Evolutionary conservation across 1,140 invertebrate genomes (phyloP), one percentile per base, ranked within the genome.

Genomic region (Episyrphus balteatus): DNA sequence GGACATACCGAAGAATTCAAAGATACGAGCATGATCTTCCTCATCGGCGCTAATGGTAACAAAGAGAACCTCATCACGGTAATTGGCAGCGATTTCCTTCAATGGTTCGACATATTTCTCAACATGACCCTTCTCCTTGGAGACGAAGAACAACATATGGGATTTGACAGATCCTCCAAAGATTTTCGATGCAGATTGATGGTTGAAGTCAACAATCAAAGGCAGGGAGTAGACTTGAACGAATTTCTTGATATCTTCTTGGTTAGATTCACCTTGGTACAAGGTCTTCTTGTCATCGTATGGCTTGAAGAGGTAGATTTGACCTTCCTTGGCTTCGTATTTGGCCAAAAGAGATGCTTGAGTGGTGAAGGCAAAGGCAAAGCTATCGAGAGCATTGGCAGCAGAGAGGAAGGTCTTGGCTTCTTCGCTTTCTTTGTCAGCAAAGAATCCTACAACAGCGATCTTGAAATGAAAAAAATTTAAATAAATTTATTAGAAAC

Each of bases 1-100:
- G 71, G 90, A 92, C 79, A 98, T 86, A 54, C 96, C 96, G 70
- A 99, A 99, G 88, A 96, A 99, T 73, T 99, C 96, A 58, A 98
- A 76, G 64, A 99, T 98, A 63, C 94, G 82, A 54, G 86, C 81
- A 69, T 99, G 95, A 63, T 99, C 96, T 68, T 92, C 85, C 69
- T 97, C 89, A 62, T 92, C 90, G 37, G 87, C 82, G 70, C 99
- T 85, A 64, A 99, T 93, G 47, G 86, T 90, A 11, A 99, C 94
- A 60, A 97, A 96, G 48, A 99, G 78, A 68, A 93, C 86, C 72
- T 90, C 82, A 62, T 88, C 88, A 67, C 86, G 88, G 80, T 88
- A 96, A 52, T 83, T 79, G 70, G 87, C 86, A 53, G 95, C 94
- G 44, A 89, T 81, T 36, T 79, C 77, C 51, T 84, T 81, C 48